Base-by-base conservation (phyloP, 1,140 invertebrate genomes). In the Pristionchus pacificus region DNA sequence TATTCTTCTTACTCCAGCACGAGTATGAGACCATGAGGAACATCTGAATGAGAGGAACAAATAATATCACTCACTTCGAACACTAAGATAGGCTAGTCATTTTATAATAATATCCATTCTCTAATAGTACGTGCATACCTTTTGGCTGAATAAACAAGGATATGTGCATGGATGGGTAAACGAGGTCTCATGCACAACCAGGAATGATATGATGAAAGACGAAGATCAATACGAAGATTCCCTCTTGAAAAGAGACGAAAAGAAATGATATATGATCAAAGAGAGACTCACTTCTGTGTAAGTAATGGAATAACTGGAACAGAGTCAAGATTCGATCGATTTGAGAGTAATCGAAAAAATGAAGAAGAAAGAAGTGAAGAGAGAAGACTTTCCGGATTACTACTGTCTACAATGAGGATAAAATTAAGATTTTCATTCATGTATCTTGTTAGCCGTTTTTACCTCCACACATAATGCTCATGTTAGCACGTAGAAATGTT, bases 21-120 rank as follows among this genome's bases (percentile, higher is more conserved):
- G 38, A 10, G 70, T 65, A 60, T 71, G 70, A 10, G 92, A 90
- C 70, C 96, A 88, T 25, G 93, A 97, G 10, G 94, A 93, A 89
- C 93, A 93, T 81, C 94, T 88, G 6, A 49, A 49, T 49, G 38
- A 49, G 38, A 49, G 38, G 38, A 49, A 19, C 19, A 49, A 6
- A n/a, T n/a, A n/a, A n/a, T n/a, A n/a, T n/a, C n/a, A n/a, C n/a
- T n/a, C n/a, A n/a, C n/a, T n/a, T n/a, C n/a, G n/a, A n/a, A n/a
- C n/a, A n/a, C n/a, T n/a, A n/a, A n/a, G n/a, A n/a, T n/a, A n/a
- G n/a, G n/a, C n/a, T n/a, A n/a, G n/a, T n/a, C n/a, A n/a, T n/a
- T n/a, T n/a, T n/a, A n/a, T n/a, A n/a, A n/a, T n/a, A n/a, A n/a
- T n/a, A n/a, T n/a, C n/a, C n/a, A n/a, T n/a, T n/a, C n/a, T n/a